phyloP scores from a whole-genome alignment of 2,113 vertebrate genomes.

The Strix aluco region DNA sequence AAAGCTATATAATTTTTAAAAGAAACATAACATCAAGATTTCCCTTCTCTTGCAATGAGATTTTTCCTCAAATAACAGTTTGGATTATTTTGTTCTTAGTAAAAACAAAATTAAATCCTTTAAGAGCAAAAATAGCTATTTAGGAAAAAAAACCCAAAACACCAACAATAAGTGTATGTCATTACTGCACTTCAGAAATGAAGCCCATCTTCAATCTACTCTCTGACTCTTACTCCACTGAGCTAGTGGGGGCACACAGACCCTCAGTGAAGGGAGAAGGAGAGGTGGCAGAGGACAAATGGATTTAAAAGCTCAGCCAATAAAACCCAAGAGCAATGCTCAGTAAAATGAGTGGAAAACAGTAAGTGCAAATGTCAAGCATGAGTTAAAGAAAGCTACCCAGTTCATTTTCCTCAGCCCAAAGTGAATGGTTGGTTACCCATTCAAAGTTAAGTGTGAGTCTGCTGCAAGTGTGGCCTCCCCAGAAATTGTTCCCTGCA shows the following conservation, averaged over 20 bases:
- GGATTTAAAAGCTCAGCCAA: background rate
- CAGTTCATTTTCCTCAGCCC: background rate
- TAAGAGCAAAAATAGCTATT: background rate
- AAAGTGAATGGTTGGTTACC: background rate
- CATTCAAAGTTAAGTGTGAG: background rate
- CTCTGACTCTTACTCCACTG: background rate
- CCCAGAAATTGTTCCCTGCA: background rate
- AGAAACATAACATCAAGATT: background rate
- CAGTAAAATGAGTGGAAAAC: background rate
- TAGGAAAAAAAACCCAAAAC: background rate
- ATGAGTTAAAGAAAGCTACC: background rate
- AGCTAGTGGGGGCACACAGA: background rate
- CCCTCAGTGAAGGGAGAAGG: background rate
- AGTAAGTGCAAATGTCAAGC: background rate
- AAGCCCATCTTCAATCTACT: background rate
- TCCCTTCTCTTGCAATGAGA: background rate
- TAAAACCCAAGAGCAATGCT: background rate
- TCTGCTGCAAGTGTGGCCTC: background rate
- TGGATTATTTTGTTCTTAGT: background rate
- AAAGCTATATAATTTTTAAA: background rate
- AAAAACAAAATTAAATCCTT: slow-evolving; percentile 8
- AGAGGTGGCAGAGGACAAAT: background rate
- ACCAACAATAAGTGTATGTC: background rate
- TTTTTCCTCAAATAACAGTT: background rate
- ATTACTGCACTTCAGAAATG: background rate